These are phyloP conservation scores for Gymnopithys bicolor DNA, from an alignment of 2,797 vertebrate genomes.

Conservation along the genomic window DNA sequence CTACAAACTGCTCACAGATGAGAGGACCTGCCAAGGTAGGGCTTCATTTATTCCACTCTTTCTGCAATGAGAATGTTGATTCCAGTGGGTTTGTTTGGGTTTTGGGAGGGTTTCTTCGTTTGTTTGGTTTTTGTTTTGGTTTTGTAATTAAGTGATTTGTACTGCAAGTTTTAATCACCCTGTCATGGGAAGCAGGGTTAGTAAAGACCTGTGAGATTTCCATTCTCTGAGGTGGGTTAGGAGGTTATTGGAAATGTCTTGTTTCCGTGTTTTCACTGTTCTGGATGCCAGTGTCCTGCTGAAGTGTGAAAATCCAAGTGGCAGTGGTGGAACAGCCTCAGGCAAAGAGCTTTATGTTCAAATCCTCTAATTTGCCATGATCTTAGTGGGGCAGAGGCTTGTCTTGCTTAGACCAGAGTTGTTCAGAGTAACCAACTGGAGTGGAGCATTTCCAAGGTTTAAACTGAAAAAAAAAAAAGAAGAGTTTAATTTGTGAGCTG, in stretches of 20 bases:
- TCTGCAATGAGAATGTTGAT: neutral
- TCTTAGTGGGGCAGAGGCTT: neutral
- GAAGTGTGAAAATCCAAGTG: neutral
- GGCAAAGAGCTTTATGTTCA: neutral
- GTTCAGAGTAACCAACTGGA: neutral
- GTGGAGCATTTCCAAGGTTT: neutral
- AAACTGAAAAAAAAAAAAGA: neutral
- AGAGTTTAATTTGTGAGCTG: neutral
- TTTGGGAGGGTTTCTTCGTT: too few relatives aligned
- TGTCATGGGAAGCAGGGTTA: neutral
- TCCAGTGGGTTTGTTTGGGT: neutral
- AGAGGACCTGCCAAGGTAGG: conserved; percentile 95
- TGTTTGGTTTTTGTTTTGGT: neutral
- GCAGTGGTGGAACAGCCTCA: neutral
- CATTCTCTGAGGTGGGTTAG: neutral
- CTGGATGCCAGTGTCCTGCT: neutral
- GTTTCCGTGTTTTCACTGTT: neutral
- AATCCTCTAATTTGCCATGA: neutral
- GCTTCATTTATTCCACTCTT: neutral
- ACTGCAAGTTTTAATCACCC: neutral
- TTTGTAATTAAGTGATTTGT: neutral
- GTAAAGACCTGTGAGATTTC: neutral
- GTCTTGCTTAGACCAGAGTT: neutral
- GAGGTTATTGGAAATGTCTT: neutral
- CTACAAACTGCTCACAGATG: conserved; percentile 94